Conservation (phyloP, 2,888 invertebrate genomes). For the Cosmopolites sordidus region DNA sequence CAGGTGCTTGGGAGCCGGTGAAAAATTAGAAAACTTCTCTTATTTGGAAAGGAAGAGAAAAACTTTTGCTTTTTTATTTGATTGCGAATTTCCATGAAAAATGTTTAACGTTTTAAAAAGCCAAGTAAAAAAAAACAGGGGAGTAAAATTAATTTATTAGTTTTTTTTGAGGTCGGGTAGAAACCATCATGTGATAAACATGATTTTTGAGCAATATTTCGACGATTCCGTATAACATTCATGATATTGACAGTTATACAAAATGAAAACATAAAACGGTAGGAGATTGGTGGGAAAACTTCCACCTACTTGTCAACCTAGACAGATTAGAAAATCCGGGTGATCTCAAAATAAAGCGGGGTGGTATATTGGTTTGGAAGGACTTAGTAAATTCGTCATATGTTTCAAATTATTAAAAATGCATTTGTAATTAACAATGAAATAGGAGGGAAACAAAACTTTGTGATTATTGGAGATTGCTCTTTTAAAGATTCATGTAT, state of each 20-base stretch:
- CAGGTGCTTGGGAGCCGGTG: constrained; percentile 18
- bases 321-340: constrained; percentile 22
- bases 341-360: constrained; percentile 16
- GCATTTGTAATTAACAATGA: too few relatives aligned
- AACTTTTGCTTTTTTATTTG: constrained; percentile 24
- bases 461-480: too few relatives aligned
- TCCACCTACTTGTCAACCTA: constrained; percentile 16
- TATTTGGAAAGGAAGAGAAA: constrained; percentile 14
- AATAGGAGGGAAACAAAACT: too few relatives aligned
- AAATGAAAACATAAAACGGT: neutral
- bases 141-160: too few relatives aligned
- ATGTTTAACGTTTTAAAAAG: constrained; percentile 10
- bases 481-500: too few relatives aligned
- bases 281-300: constrained; percentile 5
- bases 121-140: too few relatives aligned
- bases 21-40: constrained; percentile 25
- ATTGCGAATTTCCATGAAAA: constrained; percentile 26
- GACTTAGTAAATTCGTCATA: constrained; percentile 4
- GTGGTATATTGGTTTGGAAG: constrained; percentile 11
- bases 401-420: too few relatives aligned
- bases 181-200: too few relatives aligned
- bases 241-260: too few relatives aligned
- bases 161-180: too few relatives aligned
- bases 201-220: too few relatives aligned
- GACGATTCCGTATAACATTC: too few relatives aligned